Evolutionary conservation across 1,140 invertebrate species (phyloP).

Genomic region (Macrotrachela quadricornifera): DNA sequence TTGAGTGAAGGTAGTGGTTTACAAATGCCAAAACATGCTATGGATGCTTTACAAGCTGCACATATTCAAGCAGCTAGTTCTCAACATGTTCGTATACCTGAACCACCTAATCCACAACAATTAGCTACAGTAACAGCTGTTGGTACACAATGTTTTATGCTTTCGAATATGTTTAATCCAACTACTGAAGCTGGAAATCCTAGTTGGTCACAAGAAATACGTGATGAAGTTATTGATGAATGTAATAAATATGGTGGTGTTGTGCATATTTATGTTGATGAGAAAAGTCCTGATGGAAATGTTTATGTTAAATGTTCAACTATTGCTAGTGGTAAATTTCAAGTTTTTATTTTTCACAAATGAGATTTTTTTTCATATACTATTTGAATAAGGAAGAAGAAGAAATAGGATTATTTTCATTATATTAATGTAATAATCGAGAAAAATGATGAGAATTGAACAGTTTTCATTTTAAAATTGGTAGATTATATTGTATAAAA

Average conservation of each 20-base stretch:
- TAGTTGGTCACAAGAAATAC: slow-evolving; percentile 75
- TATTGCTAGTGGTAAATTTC: no score
- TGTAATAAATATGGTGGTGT: slow-evolving; percentile 93
- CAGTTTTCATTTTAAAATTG: no score
- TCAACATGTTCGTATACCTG: slow-evolving; percentile 7
- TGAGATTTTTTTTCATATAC: no score
- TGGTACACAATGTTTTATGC: slow-evolving; percentile 94
- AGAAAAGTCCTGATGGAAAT: slow-evolving; percentile 75
- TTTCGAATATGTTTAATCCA: slow-evolving; percentile 96
- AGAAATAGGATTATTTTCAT: no score
- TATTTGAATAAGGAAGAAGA: no score
- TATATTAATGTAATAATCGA: no score
- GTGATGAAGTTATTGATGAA: slow-evolving; percentile 93
- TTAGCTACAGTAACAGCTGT: slow-evolving; percentile 49
- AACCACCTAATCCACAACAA: slow-evolving; percentile 11
- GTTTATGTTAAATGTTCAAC: slow-evolving; percentile 97
- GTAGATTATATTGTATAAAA: no score
- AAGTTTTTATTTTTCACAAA: no score
- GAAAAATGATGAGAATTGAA: no score
- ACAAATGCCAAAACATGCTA: slow-evolving; percentile 69
- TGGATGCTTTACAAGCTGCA: slow-evolving; percentile 50
- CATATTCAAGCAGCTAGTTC: no score
- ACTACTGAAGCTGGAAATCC: slow-evolving; percentile 49
- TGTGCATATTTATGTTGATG: slow-evolving; percentile 86
- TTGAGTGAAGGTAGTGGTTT: slow-evolving; percentile 80